Base-by-base conservation (phyloP, 2,797 vertebrate species). In the Phylloscopus collybita region DNA sequence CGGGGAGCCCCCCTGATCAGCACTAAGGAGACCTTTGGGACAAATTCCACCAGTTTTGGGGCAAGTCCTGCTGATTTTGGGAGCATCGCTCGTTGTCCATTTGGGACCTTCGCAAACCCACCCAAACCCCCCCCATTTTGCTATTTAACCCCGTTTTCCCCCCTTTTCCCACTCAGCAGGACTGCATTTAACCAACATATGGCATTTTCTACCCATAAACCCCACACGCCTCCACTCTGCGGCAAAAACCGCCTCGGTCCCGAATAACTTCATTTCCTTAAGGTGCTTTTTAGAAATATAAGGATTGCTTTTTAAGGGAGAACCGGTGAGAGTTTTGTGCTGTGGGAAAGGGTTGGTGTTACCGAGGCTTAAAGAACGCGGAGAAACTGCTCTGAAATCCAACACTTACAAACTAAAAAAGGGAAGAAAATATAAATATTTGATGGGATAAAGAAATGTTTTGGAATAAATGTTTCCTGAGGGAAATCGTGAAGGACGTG, bases 1-100 rank as follows among this genome's bases (percentile, higher is more conserved):
- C 0, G 4, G 7, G 7, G 47, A 45, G 19, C 6, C 17, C 16
- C 34, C 18, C 17, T 49, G 25, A 0, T 62, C 18, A 42, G 9
- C 25, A 5, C 8, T 53, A 53, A 45, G 0, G 7, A 76, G 23
- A 27, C n/a, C 10, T 76, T 61, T 47, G 34, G 13, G 40, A 16
- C 11, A 54, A 86, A 78, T 62, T 10, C 47, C 4, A 2, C 5
- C 3, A 1, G 1, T n/a, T 49, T 22, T 2, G 20, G 21, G 42
- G 40, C 11, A 18, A 32, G 9, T 67, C 38, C 32, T 26, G 15
- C 45, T 10, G 38, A 22, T 53, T 67, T 75, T 8, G 40, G 23
- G 23, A 11, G 18, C 54, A 29, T 19, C 3, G 0, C 26, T 71
- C 30, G 0, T 29, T 32, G 49, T 71, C 21, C 34, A 0, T 42